phyloP scores from a whole-genome alignment of 2,113 vertebrate genomes.

The Cyanistes caeruleus region DNA sequence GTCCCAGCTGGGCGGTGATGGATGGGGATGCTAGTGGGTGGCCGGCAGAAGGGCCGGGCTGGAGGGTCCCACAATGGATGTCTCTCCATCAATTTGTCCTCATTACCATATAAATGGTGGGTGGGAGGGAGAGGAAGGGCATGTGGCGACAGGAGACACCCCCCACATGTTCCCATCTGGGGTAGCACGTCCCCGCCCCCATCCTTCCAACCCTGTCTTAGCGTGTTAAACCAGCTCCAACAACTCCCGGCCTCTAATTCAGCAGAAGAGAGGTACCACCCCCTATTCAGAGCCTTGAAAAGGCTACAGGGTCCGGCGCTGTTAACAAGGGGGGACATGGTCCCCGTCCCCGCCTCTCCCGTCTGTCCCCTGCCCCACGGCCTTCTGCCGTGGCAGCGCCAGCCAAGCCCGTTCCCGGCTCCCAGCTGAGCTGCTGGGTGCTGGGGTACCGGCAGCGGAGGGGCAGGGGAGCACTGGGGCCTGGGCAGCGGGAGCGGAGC shows the following conservation, averaged over 20 bases:
- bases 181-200: not conserved
- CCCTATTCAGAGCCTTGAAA: constrained; percentile 65
- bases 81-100: constrained; percentile 57
- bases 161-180: constrained; percentile 62
- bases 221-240: not conserved
- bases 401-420: not conserved
- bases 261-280: constrained; percentile 38
- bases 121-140: constrained; percentile 32
- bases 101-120: constrained; percentile 62
- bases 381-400: constrained; percentile 22
- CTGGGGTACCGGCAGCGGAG: not conserved
- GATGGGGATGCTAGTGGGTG: constrained; percentile 62
- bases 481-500: rapidly evolving
- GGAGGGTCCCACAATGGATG: constrained; percentile 43
- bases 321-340: constrained; percentile 37
- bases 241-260: not conserved
- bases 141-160: constrained; percentile 21
- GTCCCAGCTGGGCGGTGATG: constrained; percentile 1
- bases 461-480: rapidly evolving
- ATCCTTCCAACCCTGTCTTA: not conserved
- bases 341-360: not conserved
- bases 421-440: not conserved
- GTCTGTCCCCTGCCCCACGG: constrained; percentile 13
- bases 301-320: constrained; percentile 30
- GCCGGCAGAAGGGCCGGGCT: constrained; percentile 41